Evolutionary conservation across 2,113 vertebrate species (phyloP).

Genomic region (Talpa occidentalis): DNA sequence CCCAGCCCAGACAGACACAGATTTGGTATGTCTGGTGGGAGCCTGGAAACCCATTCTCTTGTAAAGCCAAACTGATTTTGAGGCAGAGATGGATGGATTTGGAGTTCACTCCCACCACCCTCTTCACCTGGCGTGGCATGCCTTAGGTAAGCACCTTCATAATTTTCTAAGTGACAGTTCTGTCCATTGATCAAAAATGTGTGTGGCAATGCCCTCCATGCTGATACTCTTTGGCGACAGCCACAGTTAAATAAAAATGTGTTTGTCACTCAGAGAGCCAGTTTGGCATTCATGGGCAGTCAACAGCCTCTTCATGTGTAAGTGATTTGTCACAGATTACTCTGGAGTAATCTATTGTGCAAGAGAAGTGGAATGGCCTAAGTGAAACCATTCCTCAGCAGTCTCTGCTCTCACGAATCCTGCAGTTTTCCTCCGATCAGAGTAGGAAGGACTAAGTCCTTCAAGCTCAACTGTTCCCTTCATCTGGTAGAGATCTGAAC

Average conservation of each 20-base stretch:
- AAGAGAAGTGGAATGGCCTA: conserved; percentile 46
- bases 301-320: conserved; percentile 33
- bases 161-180: background rate
- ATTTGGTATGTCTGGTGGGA: background rate
- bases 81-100: background rate
- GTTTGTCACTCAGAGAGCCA: background rate
- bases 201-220: background rate
- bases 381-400: background rate
- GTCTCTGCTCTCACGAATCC: conserved; percentile 2
- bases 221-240: background rate
- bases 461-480: background rate
- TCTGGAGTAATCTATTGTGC: conserved; percentile 22
- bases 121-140: background rate
- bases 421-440: background rate
- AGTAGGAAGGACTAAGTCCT: background rate
- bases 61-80: background rate
- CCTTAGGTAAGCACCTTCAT: background rate
- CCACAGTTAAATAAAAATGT: background rate
- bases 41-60: background rate
- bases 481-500: background rate
- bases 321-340: conserved; percentile 68
- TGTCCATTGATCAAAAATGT: background rate
- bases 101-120: background rate
- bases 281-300: background rate
- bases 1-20: background rate